Base-by-base conservation (phyloP, 64 coral and sea anemone genomes). In the Stichodactyla mertensii region DNA sequence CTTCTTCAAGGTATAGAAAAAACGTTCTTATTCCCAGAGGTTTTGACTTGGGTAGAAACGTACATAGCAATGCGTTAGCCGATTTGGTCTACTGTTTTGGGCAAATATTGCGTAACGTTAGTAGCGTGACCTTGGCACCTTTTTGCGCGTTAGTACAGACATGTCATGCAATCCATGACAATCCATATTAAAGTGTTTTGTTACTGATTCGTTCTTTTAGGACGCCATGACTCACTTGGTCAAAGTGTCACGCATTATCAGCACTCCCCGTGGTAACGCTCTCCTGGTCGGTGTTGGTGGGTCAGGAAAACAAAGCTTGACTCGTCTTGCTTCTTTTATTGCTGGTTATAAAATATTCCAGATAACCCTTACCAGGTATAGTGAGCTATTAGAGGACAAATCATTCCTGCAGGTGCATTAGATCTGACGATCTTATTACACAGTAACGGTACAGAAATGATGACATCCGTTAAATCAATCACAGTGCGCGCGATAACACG, bases 231-330 rank as follows among this genome's bases (percentile, higher is more conserved):
- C 93, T 7, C 97, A 99, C 57, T 71, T 99, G 54, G 87, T 99
- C 52, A 99, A 99, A 88, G 92, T 99, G 52, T 99, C 97, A 5
- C 97, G 97, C 12, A 92, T 99, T 23, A 99, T 99, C n/a, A n/a
- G 69, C 24, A 99, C 97, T 6, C 97, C 97, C n/a, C 97, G 97
- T 61, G 97, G 97, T 13, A 99, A 99, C 23, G 93, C 97, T n/a
- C 52, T 99, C 18, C 64, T 99, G 10, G 97, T 99, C 15, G 97
- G 97, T 83, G 97, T 99, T 5, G 97, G 97, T 52, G 97, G 97
- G 4, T 99, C 97, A 60, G 97, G 97, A 88, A 99, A 99, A 51
- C 97, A 99, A 55, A 99, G 97, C 70, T 91, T 99, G 79, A 99
- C 97, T 4, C 74, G 97, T 70, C 79, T 99, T 52, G 97, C 97